Percentiles rank a stretch among this genome's conserved stretches.
Evolutionary conservation across 1,140 invertebrate genomes (phyloP).

Genomic region (Chlorops oryzae): DNA sequence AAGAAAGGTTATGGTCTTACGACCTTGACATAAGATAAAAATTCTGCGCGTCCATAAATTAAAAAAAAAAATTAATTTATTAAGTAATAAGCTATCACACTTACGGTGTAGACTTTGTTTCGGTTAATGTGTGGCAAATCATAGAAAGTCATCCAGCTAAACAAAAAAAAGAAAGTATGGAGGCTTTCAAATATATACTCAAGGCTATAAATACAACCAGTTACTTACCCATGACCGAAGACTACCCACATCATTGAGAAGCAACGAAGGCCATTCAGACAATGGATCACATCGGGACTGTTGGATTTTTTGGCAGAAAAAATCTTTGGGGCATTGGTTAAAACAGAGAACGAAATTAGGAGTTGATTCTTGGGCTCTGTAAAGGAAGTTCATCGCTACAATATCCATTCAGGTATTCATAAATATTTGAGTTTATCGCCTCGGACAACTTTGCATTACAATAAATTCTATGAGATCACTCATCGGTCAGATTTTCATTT

Average conservation of each 20-base stretch:
- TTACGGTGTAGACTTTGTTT: constrained; percentile 18
- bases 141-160: constrained; percentile 21
- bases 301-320: constrained; percentile 39
- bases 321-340: constrained; percentile 41
- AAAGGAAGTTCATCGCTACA: not conserved
- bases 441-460: too few relatives aligned
- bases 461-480: too few relatives aligned
- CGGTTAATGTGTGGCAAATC: constrained; percentile 25
- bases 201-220: not conserved
- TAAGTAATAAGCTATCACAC: not conserved
- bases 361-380: constrained; percentile 30
- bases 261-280: constrained; percentile 55
- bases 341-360: constrained; percentile 34
- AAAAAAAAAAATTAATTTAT: not conserved
- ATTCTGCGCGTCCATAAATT: not conserved
- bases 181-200: not conserved
- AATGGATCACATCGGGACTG: constrained; percentile 46
- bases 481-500: too few relatives aligned
- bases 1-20: too few relatives aligned
- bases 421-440: too few relatives aligned
- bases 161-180: too few relatives aligned
- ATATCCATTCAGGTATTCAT: not conserved
- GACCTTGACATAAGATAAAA: too few relatives aligned
- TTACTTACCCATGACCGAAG: constrained; percentile 52
- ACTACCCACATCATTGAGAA: constrained; percentile 64